These are phyloP conservation scores for Ictalurus punctatus DNA, from an alignment of 2,113 vertebrate species.

Conservation along the genomic window DNA sequence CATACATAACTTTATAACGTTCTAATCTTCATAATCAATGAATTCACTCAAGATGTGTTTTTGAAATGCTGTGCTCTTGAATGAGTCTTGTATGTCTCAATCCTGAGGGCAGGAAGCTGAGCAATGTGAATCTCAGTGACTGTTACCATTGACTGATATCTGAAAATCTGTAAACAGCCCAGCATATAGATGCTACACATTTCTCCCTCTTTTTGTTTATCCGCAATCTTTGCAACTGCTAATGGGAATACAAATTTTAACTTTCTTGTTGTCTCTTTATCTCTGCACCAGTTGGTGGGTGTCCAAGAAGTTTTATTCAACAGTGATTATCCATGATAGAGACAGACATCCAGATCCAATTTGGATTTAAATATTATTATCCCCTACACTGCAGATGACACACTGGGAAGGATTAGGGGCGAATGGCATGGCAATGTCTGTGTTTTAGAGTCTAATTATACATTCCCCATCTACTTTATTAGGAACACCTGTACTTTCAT, in stretches of 20 bases:
- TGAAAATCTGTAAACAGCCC: slow-evolving; percentile 26
- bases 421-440: neutral
- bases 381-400: neutral
- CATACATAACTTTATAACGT: neutral
- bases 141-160: slow-evolving; percentile 30
- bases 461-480: neutral
- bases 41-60: slow-evolving; percentile 39
- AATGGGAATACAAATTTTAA: neutral
- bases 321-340: neutral
- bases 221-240: neutral
- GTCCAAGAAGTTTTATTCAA: neutral
- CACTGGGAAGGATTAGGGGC: neutral
- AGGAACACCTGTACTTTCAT: neutral
- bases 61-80: neutral
- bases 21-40: slow-evolving; percentile 26
- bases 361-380: neutral
- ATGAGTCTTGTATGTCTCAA: neutral
- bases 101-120: slow-evolving; percentile 17
- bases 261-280: neutral
- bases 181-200: neutral
- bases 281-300: neutral
- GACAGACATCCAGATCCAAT: neutral
- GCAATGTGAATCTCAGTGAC: slow-evolving; percentile 12
- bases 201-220: neutral
- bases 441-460: neutral